Conservation (phyloP, 1,140 invertebrate species). For the Charaxes varanes region DNA sequence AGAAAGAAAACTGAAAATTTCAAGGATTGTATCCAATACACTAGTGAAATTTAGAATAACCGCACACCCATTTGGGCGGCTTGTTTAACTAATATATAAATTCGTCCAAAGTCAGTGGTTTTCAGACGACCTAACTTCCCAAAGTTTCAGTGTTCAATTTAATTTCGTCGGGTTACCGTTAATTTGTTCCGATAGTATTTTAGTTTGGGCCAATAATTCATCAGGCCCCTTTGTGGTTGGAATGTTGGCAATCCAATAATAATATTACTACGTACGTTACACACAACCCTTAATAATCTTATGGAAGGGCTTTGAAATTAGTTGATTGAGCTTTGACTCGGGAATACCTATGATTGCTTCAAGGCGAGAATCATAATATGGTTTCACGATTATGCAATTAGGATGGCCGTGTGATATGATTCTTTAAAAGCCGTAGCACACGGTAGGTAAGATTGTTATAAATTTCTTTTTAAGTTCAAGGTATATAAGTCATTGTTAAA, state of each 20-base stretch:
- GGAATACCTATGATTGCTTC: too few species aligned
- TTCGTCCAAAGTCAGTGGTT: conserved; percentile 31
- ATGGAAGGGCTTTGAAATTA: conserved; percentile 11
- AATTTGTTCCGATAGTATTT: conserved; percentile 31
- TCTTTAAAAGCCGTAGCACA: too few species aligned
- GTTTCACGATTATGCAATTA: too few species aligned
- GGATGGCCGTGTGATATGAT: too few species aligned
- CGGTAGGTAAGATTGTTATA: too few species aligned
- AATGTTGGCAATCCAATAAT: conserved; percentile 18
- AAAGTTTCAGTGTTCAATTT: conserved; percentile 30
- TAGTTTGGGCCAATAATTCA: conserved; percentile 21
- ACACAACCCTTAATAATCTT: conserved; percentile 6
- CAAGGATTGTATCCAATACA: too few species aligned
- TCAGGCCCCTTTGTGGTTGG: conserved; percentile 16
- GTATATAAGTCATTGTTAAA: too few species aligned
- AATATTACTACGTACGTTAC: conserved; percentile 15
- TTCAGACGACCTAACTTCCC: conserved; percentile 14
- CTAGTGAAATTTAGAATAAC: too few species aligned
- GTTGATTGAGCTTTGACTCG: conserved; percentile 3
- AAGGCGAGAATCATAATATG: too few species aligned
- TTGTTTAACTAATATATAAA: conserved; percentile 40
- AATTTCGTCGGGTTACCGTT: conserved; percentile 32
- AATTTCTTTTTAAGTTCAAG: too few species aligned
- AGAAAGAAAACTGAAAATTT: too few species aligned
- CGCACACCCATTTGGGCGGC: conserved; percentile 24